Conservation (phyloP, 1,140 invertebrate species). For the Ctenoplectra terminalis region DNA sequence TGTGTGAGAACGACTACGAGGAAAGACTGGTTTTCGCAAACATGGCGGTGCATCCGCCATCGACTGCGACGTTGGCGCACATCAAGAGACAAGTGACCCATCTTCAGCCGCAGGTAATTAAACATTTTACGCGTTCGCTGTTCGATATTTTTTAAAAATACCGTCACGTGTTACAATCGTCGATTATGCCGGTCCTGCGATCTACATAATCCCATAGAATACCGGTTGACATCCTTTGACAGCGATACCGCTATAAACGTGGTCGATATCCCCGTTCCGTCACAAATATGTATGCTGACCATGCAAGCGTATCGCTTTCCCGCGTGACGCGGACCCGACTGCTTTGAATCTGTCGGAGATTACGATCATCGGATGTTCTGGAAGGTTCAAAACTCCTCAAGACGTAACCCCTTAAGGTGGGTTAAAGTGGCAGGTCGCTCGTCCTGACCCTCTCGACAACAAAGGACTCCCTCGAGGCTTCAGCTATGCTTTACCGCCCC, state of each 20-base stretch:
- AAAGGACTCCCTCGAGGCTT: slow-evolving; percentile 80
- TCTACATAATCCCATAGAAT: neutral
- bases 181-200: neutral
- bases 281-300: slow-evolving; percentile 2
- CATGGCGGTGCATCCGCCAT: slow-evolving; percentile 93
- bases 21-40: slow-evolving; percentile 94
- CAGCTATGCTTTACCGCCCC: slow-evolving; percentile 72
- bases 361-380: slow-evolving; percentile 32
- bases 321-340: neutral
- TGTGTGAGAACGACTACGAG: slow-evolving; percentile 97
- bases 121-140: neutral
- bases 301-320: slow-evolving; percentile 31
- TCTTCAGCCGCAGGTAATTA: slow-evolving; percentile 86
- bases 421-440: slow-evolving; percentile 78
- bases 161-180: neutral
- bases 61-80: slow-evolving; percentile 89
- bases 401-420: slow-evolving; percentile 74
- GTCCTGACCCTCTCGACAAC: slow-evolving; percentile 79
- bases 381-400: slow-evolving; percentile 67
- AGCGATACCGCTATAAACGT: slow-evolving; percentile 30
- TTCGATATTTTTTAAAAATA: neutral
- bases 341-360: slow-evolving; percentile 14
- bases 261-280: neutral
- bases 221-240: slow-evolving; percentile 31
- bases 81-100: slow-evolving; percentile 93